Conservation (phyloP, 1,140 invertebrate species). For the Vanessa tameamea region DNA sequence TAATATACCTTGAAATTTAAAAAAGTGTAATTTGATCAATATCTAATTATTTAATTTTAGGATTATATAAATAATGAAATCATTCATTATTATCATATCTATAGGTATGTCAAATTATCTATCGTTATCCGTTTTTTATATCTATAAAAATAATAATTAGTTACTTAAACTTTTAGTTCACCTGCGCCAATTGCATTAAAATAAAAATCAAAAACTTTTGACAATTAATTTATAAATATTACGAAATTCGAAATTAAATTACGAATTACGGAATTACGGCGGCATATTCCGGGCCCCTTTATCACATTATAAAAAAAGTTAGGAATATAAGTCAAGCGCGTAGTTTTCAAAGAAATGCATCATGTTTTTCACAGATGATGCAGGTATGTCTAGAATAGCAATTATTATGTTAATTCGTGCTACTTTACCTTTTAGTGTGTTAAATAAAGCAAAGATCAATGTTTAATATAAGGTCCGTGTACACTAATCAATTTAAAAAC, state of each 20-base stretch:
- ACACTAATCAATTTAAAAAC: too few species aligned
- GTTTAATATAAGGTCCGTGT: not conserved
- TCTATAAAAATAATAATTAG: not conserved
- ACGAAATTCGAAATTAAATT: not conserved
- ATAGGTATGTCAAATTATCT: not conserved
- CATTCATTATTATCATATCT: not conserved
- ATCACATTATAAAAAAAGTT: too few species aligned
- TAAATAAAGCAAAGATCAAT: not conserved
- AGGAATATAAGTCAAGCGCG: not conserved
- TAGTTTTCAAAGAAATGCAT: not conserved
- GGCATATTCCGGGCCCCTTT: too few species aligned
- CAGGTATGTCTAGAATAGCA: not conserved
- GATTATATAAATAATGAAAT: too few species aligned
- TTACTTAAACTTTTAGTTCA: not conserved
- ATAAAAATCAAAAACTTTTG: too few species aligned
- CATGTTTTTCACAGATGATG: not conserved
- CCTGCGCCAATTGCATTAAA: too few species aligned
- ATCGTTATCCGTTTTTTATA: not conserved
- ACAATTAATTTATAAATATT: not conserved
- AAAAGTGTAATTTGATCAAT: too few species aligned
- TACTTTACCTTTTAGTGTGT: not conserved
- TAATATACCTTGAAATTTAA: too few species aligned
- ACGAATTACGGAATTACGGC: not conserved
- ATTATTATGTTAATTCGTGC: conserved; percentile 23
- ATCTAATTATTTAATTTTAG: too few species aligned